Evolutionary conservation across 2,797 vertebrate genomes (phyloP).

Genomic region (Parotocinclus haroldoi): DNA sequence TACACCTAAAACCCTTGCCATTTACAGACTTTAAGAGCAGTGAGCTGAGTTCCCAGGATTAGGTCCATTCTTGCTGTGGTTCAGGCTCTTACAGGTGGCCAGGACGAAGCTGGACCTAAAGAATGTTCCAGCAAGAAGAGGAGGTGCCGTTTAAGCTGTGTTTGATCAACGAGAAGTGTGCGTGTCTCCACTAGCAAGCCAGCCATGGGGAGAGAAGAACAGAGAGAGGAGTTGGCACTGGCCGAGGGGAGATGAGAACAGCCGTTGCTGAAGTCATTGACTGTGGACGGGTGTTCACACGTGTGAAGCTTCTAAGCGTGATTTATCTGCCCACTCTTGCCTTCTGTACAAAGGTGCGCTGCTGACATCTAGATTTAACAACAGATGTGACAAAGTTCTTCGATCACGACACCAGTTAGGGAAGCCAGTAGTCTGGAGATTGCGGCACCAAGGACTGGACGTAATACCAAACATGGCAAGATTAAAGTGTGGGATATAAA

Average conservation of each 20-base stretch:
- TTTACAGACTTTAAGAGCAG: constrained; percentile 59
- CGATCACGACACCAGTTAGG: constrained; percentile 25
- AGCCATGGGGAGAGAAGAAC: constrained; percentile 49
- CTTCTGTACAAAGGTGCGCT: constrained; percentile 2
- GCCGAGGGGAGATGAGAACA: constrained; percentile 49
- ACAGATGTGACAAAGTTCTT: constrained; percentile 52
- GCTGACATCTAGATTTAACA: constrained; percentile 52
- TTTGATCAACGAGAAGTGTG: constrained; percentile 65
- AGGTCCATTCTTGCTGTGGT: constrained; percentile 47
- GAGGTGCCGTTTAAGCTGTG: constrained; percentile 56
- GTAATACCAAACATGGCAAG: constrained; percentile 11
- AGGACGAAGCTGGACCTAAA: constrained; percentile 50
- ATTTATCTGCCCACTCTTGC: constrained; percentile 54
- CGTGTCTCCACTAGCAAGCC: constrained; percentile 65
- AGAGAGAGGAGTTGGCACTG: constrained; percentile 50
- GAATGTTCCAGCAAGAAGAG: constrained; percentile 59
- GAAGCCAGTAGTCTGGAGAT: constrained; percentile 27
- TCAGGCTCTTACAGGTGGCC: constrained; percentile 52
- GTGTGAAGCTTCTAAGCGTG: constrained; percentile 66
- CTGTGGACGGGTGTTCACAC: constrained; percentile 62
- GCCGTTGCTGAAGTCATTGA: constrained; percentile 54
- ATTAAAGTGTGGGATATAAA: not conserved
- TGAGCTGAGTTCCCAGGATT: constrained; percentile 54
- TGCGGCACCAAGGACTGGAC: constrained; percentile 3
- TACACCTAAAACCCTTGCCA: constrained; percentile 53